Conservation (phyloP, 2,113 vertebrate genomes). For the Muntiacus muntjak region DNA sequence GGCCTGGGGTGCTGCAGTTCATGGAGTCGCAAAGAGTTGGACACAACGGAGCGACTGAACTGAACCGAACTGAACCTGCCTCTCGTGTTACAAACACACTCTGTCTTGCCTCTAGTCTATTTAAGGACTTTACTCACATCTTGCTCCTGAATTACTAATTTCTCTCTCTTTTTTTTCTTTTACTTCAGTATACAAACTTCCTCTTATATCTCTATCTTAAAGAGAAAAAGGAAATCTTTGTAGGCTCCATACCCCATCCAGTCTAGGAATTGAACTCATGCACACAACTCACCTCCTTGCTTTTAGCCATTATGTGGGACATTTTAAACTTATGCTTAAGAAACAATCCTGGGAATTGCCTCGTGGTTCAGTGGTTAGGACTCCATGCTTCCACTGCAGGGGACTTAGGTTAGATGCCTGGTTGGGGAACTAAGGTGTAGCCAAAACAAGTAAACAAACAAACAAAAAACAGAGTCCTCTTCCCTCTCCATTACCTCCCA, state of each 20-base stretch:
- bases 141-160: not conserved
- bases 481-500: not conserved
- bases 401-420: not conserved
- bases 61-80: not conserved
- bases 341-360: not conserved
- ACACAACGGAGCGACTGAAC: not conserved
- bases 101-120: not conserved
- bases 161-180: not conserved
- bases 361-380: not conserved
- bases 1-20: not conserved
- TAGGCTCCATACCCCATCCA: not conserved
- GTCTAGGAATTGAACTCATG: not conserved
- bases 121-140: not conserved
- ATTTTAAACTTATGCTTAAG: not conserved
- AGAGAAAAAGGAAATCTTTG: not conserved
- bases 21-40: accelerated
- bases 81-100: not conserved
- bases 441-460: not conserved
- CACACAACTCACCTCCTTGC: not conserved
- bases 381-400: not conserved
- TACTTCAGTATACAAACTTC: not conserved
- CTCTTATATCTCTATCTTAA: not conserved
- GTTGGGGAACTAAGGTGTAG: not conserved
- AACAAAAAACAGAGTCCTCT: not conserved
- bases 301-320: not conserved